A percentile compares a stretch with the other conserved stretches of the same genome.
Evolutionary conservation across 2,113 vertebrate genomes (phyloP).

Genomic region (Perccottus glenii): DNA sequence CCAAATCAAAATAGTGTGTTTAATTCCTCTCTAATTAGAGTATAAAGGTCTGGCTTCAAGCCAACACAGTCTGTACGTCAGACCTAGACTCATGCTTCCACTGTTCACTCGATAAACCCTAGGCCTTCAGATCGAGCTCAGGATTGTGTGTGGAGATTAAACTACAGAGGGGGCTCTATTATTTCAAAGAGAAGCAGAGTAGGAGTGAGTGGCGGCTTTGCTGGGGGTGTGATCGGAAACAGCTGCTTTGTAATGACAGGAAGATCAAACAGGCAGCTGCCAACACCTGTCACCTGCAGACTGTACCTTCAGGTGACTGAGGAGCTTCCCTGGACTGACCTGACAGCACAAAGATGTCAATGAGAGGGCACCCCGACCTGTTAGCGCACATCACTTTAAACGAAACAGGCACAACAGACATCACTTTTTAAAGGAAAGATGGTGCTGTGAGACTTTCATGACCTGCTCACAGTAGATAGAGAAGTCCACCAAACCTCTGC

Average conservation of each 20-base stretch:
- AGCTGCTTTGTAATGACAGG: constrained; percentile 45
- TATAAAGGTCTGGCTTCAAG: constrained; percentile 20
- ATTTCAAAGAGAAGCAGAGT: constrained; percentile 28
- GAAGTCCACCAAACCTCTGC: neutral
- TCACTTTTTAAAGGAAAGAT: neutral
- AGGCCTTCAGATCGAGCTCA: constrained; percentile 26
- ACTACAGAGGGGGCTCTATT: constrained; percentile 14
- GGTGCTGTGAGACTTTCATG: neutral
- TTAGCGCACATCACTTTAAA: constrained; percentile 2
- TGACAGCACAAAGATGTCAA: neutral
- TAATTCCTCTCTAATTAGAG: constrained; percentile 20
- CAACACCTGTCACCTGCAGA: constrained; percentile 47
- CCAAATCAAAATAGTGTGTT: constrained; percentile 23
- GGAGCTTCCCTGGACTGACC: constrained; percentile 1
- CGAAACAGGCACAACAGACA: neutral
- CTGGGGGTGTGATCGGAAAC: constrained; percentile 39
- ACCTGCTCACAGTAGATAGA: neutral
- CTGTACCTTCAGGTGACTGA: neutral
- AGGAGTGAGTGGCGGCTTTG: constrained; percentile 17
- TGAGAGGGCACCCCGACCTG: constrained; percentile 3
- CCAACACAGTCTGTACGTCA: neutral
- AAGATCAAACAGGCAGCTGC: constrained; percentile 35
- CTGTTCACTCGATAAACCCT: constrained; percentile 3
- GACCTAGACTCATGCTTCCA: constrained; percentile 8
- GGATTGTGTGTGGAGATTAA: constrained; percentile 40